These are phyloP conservation scores for Poecile atricapillus DNA, from an alignment of 2,113 vertebrate species.

Conservation along the genomic window DNA sequence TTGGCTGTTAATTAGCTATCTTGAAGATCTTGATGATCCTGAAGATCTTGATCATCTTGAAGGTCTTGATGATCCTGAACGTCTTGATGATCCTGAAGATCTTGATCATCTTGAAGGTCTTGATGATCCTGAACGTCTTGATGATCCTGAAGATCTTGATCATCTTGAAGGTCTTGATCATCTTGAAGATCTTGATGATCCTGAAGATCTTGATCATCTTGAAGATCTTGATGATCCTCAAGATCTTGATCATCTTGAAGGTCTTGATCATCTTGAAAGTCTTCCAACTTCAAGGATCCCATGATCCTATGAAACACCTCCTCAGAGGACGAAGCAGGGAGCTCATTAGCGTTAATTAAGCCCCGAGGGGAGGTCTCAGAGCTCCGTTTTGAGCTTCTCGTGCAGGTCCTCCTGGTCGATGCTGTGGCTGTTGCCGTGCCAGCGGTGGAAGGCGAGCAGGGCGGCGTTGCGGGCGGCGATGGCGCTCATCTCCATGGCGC, in stretches of 20 bases:
- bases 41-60: neutral
- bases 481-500: conserved; percentile 91
- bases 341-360: neutral
- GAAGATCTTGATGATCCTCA: neutral
- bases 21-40: no score
- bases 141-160: neutral
- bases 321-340: accelerated
- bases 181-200: neutral
- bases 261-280: neutral
- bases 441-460: conserved; percentile 87
- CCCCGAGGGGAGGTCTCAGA: conserved; percentile 44
- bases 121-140: neutral
- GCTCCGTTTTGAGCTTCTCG: conserved; percentile 84
- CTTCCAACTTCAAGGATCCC: neutral
- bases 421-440: conserved; percentile 72
- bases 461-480: conserved; percentile 85
- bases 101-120: neutral
- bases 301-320: accelerated
- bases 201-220: neutral
- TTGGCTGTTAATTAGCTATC: no score
- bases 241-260: neutral
- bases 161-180: neutral
- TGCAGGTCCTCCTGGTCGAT: conserved; percentile 88
- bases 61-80: neutral
- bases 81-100: neutral